phyloP scores from a whole-genome alignment of 2,888 invertebrate species.

The Platycnemis pennipes region DNA sequence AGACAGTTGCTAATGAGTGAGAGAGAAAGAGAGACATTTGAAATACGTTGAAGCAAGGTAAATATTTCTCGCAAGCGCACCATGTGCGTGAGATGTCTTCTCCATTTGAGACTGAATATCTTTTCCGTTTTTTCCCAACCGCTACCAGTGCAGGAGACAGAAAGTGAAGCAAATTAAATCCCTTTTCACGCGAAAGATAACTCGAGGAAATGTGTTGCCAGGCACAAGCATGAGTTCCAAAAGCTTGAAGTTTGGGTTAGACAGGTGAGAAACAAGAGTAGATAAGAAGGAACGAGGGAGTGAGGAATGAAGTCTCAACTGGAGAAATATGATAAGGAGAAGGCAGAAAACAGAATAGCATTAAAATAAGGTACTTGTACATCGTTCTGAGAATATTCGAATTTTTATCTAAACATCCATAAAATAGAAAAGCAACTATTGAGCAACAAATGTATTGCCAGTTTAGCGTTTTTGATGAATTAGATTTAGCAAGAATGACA shows the following conservation, averaged over 20 bases:
- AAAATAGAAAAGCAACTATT: too few relatives aligned
- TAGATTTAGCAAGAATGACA: too few relatives aligned
- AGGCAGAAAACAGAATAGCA: background rate
- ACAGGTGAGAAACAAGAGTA: background rate
- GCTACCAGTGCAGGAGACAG: background rate
- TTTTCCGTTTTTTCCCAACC: background rate
- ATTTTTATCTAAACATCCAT: too few relatives aligned
- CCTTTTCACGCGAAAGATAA: background rate
- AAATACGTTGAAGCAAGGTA: constrained; percentile 68
- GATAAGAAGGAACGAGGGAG: background rate
- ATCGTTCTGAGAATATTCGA: too few relatives aligned
- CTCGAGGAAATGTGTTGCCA: background rate
- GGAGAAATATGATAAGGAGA: background rate
- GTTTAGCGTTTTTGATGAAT: too few relatives aligned
- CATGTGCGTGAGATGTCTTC: background rate
- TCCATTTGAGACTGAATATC: background rate
- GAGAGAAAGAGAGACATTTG: constrained; percentile 68
- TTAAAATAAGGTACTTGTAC: too few relatives aligned
- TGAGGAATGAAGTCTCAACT: background rate
- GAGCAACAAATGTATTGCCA: too few relatives aligned
- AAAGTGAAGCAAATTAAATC: background rate
- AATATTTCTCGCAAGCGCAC: constrained; percentile 6
- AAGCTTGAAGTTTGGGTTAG: background rate
- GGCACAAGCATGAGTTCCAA: background rate
- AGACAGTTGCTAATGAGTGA: constrained; percentile 51